Evolutionary conservation across 2,797 vertebrate species (phyloP), one percentile per base, ranked within the genome.

Genomic region (Nannoperca obscura): DNA sequence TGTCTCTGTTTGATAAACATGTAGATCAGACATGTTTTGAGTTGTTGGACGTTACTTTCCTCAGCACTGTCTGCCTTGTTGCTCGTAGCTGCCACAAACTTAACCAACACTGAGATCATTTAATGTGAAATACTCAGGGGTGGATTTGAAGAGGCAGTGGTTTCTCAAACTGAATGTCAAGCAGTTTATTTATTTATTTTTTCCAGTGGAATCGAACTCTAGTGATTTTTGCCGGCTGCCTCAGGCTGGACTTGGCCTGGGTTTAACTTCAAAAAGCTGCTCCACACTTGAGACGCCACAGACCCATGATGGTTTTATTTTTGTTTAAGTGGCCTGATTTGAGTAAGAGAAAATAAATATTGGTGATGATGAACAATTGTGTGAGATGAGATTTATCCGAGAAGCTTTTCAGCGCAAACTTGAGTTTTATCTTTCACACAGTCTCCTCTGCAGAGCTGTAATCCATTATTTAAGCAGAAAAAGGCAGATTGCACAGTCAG

Each of bases 211-310:
- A 36, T 79, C 22, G 57, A 17, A 55, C 58, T 52, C 53, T 20
- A 68, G 62, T 76, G 82, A 78, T 71, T 54, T 79, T 22, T 52
- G 38, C 66, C 19, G 40, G 53, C 32, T 27, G 84, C 82, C 77
- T 81, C 60, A 2, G 55, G 84, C 74, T 53, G 66, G 36, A 80
- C 74, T 52, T 62, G 75, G 60, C 60, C 77, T 4, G 1, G 5
- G 75, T 60, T 32, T 73, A 59, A 72, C 67, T 72, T 83, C 62
- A 72, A 54, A 68, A 70, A 52, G 55, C 44, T 64, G 47, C 40
- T 71, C 10, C n/a, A 58, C 68, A 57, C 30, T 34, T 19, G 10
- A 77, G 30, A 75, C 1, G 7, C 19, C 7, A 1, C 30, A 22
- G 64, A 59, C 34, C 8, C 1, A 0, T 38, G 60, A 57, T 40